A percentile compares a stretch with the other conserved stretches of the same genome.
Evolutionary conservation across 2,113 vertebrate species (phyloP).

Genomic region (Melanotaenia duboulayi): DNA sequence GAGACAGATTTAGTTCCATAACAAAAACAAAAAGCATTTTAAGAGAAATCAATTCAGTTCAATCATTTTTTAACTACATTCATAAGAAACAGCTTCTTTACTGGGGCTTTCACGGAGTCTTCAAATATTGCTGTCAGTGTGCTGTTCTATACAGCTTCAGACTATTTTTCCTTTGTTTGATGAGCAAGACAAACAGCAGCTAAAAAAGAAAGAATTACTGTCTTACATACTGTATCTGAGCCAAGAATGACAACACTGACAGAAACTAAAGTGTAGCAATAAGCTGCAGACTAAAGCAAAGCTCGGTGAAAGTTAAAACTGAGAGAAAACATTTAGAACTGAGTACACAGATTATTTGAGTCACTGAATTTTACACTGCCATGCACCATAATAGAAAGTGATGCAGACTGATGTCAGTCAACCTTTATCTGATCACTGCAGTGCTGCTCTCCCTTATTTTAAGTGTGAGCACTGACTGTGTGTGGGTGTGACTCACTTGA

Average conservation of each 20-base stretch:
- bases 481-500: conserved; percentile 80
- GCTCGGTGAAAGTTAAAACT: not conserved
- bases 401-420: conserved; percentile 1
- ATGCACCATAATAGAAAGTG: not conserved
- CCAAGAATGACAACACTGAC: not conserved
- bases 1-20: too few species aligned
- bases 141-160: not conserved
- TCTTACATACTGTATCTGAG: not conserved
- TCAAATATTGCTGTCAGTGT: not conserved
- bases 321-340: not conserved
- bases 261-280: not conserved
- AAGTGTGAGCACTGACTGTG: not conserved
- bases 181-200: not conserved
- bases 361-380: not conserved
- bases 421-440: not conserved
- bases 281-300: not conserved
- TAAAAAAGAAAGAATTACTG: not conserved
- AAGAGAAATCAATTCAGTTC: not conserved
- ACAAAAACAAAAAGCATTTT: not conserved
- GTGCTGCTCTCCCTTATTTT: not conserved
- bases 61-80: not conserved
- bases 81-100: not conserved
- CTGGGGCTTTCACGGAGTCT: not conserved
- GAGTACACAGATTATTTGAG: too few species aligned
- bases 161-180: conserved; percentile 6